phyloP scores from a whole-genome alignment of 2,797 vertebrate species.

The Picus viridis region DNA sequence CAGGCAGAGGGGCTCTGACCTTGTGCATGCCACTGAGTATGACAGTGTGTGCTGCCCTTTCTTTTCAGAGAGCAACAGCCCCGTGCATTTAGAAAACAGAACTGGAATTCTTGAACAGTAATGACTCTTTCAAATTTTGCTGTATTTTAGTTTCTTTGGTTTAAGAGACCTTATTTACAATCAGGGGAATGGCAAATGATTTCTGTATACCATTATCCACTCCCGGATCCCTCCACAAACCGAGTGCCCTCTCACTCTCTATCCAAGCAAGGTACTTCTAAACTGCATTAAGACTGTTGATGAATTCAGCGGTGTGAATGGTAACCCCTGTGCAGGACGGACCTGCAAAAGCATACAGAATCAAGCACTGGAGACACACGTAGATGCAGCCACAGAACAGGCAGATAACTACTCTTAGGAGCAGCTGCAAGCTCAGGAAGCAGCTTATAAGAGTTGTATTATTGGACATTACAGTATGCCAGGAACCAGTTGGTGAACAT shows the following conservation, averaged over 20 bases:
- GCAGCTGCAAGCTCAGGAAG: not conserved
- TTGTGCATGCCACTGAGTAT: not conserved
- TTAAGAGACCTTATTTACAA: not conserved
- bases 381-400: not conserved
- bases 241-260: not conserved
- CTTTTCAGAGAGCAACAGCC: not conserved
- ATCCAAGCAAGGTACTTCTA: not conserved
- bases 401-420: not conserved
- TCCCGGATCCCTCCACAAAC: not conserved
- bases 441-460: not conserved
- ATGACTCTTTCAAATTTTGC: not conserved
- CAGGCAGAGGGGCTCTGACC: not conserved
- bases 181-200: not conserved
- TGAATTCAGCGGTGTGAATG: not conserved
- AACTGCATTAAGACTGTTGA: not conserved
- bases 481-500: not conserved
- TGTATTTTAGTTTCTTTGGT: not conserved
- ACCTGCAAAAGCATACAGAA: not conserved
- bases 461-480: not conserved
- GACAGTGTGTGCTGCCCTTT: not conserved
- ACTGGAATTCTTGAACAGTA: not conserved
- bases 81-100: not conserved
- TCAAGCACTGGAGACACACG: not conserved
- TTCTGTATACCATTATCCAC: not conserved
- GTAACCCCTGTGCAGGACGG: not conserved